Conservation (phyloP, 23 tunicate genomes). For the Styela plicata region DNA sequence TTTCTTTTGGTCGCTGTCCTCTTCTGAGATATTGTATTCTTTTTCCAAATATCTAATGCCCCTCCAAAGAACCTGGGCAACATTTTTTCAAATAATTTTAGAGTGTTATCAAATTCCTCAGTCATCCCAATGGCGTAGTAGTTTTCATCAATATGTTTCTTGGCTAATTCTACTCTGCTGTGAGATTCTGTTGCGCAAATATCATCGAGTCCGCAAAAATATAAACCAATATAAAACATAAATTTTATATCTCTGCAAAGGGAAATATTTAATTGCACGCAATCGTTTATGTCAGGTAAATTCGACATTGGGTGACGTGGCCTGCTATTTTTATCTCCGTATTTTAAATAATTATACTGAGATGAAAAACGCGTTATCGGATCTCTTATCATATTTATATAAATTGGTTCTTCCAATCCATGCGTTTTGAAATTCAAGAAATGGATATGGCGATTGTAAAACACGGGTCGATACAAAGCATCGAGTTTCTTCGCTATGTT, state of each 20-base stretch:
- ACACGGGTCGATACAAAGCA: conserved; percentile 39
- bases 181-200: conserved; percentile 36
- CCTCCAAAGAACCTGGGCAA: conserved; percentile 70
- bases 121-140: conserved; percentile 67
- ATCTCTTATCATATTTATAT: conserved; percentile 89
- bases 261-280: conserved; percentile 49
- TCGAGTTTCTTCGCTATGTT: conserved; percentile 40
- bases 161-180: conserved; percentile 66
- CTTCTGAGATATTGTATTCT: neutral
- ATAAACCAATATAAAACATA: conserved; percentile 73
- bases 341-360: conserved; percentile 72
- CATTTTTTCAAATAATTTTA: conserved; percentile 71
- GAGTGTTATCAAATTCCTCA: conserved; percentile 83
- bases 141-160: conserved; percentile 55
- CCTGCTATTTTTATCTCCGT: conserved; percentile 37
- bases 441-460: conserved; percentile 81
- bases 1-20: conserved; percentile 52
- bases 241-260: conserved; percentile 40
- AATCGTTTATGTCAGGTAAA: conserved; percentile 53
- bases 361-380: conserved; percentile 86
- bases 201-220: conserved; percentile 78
- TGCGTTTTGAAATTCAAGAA: conserved; percentile 51
- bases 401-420: conserved; percentile 44
- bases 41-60: conserved; percentile 8
- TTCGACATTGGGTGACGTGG: conserved; percentile 5